Percentiles rank a stretch among this genome's conserved stretches.
Evolutionary conservation across 1,140 invertebrate species (phyloP).

Genomic region (Drosophila oshimai): DNA sequence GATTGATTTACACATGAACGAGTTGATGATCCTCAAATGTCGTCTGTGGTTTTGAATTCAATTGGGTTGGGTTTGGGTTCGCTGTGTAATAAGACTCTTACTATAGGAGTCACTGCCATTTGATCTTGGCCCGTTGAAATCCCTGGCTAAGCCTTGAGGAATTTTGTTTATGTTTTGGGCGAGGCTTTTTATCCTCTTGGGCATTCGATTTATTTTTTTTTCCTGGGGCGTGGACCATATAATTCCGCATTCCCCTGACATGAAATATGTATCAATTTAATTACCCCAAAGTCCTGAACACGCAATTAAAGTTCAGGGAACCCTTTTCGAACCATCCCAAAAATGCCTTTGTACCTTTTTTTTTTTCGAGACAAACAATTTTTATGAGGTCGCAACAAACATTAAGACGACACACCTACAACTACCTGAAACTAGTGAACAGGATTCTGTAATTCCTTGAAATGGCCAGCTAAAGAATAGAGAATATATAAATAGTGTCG

Average conservation of each 20-base stretch:
- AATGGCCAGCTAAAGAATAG: constrained; percentile 12
- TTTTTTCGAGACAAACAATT: neutral
- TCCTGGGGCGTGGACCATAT: constrained; percentile 41
- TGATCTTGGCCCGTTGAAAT: constrained; percentile 10
- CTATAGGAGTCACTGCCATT: constrained; percentile 2
- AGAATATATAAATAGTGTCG: constrained; percentile 11
- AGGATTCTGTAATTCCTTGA: constrained; percentile 65
- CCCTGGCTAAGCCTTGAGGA: constrained; percentile 17
- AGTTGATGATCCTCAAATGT: constrained; percentile 46
- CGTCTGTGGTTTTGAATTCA: constrained; percentile 49
- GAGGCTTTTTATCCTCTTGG: constrained; percentile 2
- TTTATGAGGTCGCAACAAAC: constrained; percentile 44
- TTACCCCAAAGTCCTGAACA: constrained; percentile 66
- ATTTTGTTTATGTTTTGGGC: constrained; percentile 43
- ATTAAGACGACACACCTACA: constrained; percentile 37
- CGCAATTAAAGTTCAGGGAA: constrained; percentile 61
- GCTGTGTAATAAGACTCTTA: constrained; percentile 2
- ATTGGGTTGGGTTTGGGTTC: neutral
- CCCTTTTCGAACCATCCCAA: constrained; percentile 12
- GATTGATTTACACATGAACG: constrained; percentile 58
- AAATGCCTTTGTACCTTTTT: constrained; percentile 46
- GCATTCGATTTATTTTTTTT: neutral
- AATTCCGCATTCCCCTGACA: constrained; percentile 36
- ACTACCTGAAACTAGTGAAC: constrained; percentile 25
- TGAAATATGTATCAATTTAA: constrained; percentile 71